Percentiles rank a stretch among this genome's conserved stretches.
Conservation (phyloP, 2,797 vertebrate species). For the Labroides dimidiatus region DNA sequence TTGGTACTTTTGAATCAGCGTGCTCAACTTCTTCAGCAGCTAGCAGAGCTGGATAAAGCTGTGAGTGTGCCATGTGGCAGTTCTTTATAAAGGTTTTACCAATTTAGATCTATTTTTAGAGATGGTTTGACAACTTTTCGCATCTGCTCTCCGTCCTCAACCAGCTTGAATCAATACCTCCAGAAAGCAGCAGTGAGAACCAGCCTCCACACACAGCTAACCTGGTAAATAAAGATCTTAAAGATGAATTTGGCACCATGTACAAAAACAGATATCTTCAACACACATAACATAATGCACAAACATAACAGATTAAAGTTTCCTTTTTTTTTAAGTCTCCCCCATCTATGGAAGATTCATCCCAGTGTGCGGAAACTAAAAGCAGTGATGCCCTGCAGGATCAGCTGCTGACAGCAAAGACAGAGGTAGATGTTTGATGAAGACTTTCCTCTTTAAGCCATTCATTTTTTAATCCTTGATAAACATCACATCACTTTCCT, state of each 20-base stretch:
- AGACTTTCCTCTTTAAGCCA: neutral
- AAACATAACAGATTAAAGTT: neutral
- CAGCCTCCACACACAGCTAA: neutral
- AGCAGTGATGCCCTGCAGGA: neutral
- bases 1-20: constrained; percentile 54
- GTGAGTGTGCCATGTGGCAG: constrained; percentile 49
- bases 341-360: neutral
- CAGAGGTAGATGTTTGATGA: neutral
- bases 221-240: constrained; percentile 19
- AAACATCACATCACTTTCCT: neutral
- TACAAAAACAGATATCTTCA: neutral
- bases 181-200: constrained; percentile 28
- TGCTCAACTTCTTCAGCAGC: constrained; percentile 53
- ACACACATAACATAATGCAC: neutral
- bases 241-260: neutral
- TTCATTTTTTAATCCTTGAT: neutral
- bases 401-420: neutral
- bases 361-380: neutral
- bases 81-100: neutral
- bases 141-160: neutral
- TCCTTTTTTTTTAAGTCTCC: neutral
- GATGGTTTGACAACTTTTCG: fast-evolving
- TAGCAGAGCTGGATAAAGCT: constrained; percentile 64
- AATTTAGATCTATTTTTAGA: neutral
- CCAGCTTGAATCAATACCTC: constrained; percentile 56